Conservation (phyloP, 92 coral and sea anemone genomes). For the Umimayanthus kanabou region DNA sequence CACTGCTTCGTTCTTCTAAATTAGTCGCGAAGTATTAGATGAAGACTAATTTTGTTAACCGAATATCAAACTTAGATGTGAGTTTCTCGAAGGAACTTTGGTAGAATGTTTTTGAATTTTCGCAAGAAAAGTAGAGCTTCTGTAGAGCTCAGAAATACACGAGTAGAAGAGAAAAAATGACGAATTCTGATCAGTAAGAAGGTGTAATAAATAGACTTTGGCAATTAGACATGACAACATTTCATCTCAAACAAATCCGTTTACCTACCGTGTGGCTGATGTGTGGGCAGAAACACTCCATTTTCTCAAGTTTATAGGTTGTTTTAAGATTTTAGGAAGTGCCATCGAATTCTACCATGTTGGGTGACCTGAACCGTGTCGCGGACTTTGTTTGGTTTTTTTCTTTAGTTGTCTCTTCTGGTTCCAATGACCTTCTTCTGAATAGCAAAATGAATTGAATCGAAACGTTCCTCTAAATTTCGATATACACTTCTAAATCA, state of each 20-base stretch:
- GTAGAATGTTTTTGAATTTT: background rate
- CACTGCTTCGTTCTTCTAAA: background rate
- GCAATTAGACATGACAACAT: background rate
- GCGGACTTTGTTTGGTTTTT: too few relatives aligned
- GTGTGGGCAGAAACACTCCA: background rate
- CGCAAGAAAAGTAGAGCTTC: too few relatives aligned
- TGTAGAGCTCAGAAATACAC: background rate
- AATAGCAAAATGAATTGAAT: too few relatives aligned
- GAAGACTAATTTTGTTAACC: background rate
- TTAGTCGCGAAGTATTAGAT: background rate
- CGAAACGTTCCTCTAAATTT: too few relatives aligned
- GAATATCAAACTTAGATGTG: background rate
- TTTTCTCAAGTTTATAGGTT: background rate
- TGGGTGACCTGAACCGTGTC: too few relatives aligned
- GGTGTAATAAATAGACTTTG: background rate
- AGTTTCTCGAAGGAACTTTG: too few relatives aligned
- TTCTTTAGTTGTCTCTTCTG: too few relatives aligned
- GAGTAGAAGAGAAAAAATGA: background rate
- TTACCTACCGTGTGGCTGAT: background rate
- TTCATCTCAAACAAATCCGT: background rate
- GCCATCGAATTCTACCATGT: too few relatives aligned
- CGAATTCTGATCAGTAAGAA: background rate
- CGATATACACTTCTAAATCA: too few relatives aligned
- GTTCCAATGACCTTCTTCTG: too few relatives aligned
- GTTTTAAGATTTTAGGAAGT: too few relatives aligned